Evolutionary conservation across 92 coral and sea anemone genomes (phyloP).

Genomic region (Epizoanthus scotinus): DNA sequence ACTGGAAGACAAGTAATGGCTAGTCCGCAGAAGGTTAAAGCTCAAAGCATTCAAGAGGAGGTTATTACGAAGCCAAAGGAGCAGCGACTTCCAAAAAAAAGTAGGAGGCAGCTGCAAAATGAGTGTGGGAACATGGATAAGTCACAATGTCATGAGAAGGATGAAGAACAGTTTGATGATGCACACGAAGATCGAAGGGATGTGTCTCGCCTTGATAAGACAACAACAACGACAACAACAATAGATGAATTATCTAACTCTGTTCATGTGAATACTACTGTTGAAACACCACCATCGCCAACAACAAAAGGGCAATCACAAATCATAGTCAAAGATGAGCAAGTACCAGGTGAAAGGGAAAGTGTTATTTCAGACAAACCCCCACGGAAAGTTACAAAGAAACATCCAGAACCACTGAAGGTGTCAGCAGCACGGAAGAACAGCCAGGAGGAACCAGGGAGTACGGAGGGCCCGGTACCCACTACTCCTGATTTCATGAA

Average conservation of each 20-base stretch:
- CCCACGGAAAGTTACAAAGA: background rate
- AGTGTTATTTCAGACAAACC: background rate
- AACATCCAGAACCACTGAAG: slow-evolving; percentile 29
- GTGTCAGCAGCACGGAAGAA: background rate
- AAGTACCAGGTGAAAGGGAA: background rate
- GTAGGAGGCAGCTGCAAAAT: background rate
- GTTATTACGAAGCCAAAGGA: background rate
- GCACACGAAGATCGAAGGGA: background rate
- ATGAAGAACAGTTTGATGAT: slow-evolving; percentile 16
- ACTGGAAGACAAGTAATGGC: background rate
- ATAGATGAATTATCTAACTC: background rate
- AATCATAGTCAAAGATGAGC: background rate
- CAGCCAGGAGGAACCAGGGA: slow-evolving; percentile 12
- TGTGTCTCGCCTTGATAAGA: background rate
- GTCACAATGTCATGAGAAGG: background rate
- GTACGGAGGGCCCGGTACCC: slow-evolving; percentile 24
- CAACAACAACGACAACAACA: background rate
- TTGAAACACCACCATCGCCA: background rate
- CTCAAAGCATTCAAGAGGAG: background rate
- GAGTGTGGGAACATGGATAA: background rate
- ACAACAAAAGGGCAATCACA: too few relatives aligned
- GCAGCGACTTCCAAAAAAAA: background rate
- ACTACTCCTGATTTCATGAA: slow-evolving; percentile 80
- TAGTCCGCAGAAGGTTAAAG: background rate
- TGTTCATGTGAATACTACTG: background rate